Evolutionary conservation across 2,797 vertebrate genomes (phyloP).

Genomic region (Emys orbicularis): DNA sequence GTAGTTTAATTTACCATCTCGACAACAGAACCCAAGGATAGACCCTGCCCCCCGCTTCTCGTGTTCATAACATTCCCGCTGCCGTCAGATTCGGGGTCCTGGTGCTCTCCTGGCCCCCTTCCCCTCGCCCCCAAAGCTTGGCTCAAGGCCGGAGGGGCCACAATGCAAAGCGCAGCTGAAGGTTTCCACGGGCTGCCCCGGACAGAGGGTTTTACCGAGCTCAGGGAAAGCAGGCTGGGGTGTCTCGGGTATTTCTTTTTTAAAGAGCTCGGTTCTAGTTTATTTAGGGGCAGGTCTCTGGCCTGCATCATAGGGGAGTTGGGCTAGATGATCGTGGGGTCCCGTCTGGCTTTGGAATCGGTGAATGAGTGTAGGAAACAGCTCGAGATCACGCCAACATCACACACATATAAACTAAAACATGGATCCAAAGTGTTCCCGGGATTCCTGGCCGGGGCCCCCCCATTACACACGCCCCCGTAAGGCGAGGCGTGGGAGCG

Average conservation of each 20-base stretch:
- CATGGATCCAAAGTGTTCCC: not conserved
- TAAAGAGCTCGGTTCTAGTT: not conserved
- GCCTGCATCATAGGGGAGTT: not conserved
- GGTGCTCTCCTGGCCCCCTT: not conserved
- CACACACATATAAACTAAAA: not conserved
- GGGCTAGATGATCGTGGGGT: not conserved
- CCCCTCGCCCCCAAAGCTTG: not conserved
- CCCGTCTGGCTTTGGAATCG: not conserved
- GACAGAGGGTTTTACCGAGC: not conserved
- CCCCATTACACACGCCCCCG: rapidly evolving
- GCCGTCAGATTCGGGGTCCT: not conserved
- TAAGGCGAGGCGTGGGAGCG: rapidly evolving
- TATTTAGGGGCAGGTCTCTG: not conserved
- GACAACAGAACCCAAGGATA: not conserved
- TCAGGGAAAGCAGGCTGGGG: not conserved
- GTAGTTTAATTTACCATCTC: not conserved
- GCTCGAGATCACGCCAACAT: too few species aligned
- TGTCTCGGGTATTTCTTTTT: too few species aligned
- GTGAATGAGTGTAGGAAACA: not conserved
- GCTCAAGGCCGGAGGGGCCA: not conserved
- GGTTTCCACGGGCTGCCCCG: not conserved
- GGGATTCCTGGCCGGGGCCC: not conserved
- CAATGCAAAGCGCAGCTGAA: not conserved
- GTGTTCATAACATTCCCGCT: not conserved
- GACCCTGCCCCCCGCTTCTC: too few species aligned